phyloP scores from a whole-genome alignment of 2,113 vertebrate genomes.

The Myotis brandtii region DNA sequence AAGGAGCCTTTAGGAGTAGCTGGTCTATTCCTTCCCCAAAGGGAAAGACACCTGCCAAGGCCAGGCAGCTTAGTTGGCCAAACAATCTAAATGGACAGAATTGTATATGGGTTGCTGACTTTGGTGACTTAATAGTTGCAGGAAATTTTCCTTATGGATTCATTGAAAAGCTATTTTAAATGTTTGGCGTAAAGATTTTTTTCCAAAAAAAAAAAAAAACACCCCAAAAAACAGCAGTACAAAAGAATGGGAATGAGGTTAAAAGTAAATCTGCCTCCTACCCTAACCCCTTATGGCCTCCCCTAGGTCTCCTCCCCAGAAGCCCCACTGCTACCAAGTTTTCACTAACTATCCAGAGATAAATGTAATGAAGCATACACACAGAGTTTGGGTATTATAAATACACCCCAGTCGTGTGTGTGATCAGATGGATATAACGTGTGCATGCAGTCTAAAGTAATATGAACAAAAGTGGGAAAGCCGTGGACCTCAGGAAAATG shows the following conservation, averaged over 20 bases:
- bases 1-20: not conserved
- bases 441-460: not conserved
- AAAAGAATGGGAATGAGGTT: not conserved
- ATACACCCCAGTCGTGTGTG: not conserved
- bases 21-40: not conserved
- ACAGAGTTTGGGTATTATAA: not conserved
- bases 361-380: not conserved
- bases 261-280: not conserved
- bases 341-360: not conserved
- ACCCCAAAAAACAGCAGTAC: not conserved
- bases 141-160: not conserved
- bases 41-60: not conserved
- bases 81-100: not conserved
- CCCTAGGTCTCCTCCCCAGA: not conserved
- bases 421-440: not conserved
- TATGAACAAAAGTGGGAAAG: not conserved
- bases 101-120: not conserved
- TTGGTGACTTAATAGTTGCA: constrained; percentile 6
- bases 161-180: not conserved
- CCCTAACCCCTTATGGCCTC: not conserved
- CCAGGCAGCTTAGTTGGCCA: not conserved
- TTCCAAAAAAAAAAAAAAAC: not conserved
- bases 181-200: not conserved
- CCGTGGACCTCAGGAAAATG: not conserved
- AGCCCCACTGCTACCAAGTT: not conserved